phyloP scores from a whole-genome alignment of 1,140 invertebrate genomes.

The Drosophila athabasca region DNA sequence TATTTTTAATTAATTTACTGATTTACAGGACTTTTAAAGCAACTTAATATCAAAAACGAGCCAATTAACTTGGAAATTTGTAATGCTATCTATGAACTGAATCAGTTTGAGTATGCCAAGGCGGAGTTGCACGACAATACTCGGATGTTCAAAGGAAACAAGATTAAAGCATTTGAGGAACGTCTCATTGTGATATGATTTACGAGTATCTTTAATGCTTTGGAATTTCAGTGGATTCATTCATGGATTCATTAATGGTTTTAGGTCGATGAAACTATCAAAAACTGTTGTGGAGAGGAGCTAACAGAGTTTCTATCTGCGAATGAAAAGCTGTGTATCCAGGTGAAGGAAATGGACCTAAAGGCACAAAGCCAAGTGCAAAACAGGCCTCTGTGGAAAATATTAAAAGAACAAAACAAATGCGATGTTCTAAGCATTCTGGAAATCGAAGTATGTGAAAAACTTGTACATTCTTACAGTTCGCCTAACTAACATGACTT shows the following conservation, averaged over 20 bases:
- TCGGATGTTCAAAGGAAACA: slow-evolving; percentile 61
- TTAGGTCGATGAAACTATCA: slow-evolving; percentile 67
- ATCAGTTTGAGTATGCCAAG: slow-evolving; percentile 68
- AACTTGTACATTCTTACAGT: neutral
- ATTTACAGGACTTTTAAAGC: slow-evolving; percentile 25
- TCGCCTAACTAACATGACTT: too few species aligned
- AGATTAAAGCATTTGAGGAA: slow-evolving; percentile 53
- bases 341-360: slow-evolving; percentile 18
- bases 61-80: slow-evolving; percentile 64
- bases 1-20: neutral
- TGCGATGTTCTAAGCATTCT: slow-evolving; percentile 74
- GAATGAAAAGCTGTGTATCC: slow-evolving; percentile 45
- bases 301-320: slow-evolving; percentile 61
- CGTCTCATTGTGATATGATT: slow-evolving; percentile 60
- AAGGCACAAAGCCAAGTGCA: neutral
- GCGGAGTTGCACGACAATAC: slow-evolving; percentile 64
- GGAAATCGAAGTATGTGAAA: slow-evolving; percentile 50
- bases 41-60: slow-evolving; percentile 7
- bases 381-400: slow-evolving; percentile 68
- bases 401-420: slow-evolving; percentile 60
- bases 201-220: neutral
- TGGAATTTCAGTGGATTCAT: too few species aligned
- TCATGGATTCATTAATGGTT: neutral
- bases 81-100: slow-evolving; percentile 68
- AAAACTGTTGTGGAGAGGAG: slow-evolving; percentile 60